Conservation (phyloP, 37 sponge, comb jelly and placozoan genomes). For the Agelas oroides region DNA sequence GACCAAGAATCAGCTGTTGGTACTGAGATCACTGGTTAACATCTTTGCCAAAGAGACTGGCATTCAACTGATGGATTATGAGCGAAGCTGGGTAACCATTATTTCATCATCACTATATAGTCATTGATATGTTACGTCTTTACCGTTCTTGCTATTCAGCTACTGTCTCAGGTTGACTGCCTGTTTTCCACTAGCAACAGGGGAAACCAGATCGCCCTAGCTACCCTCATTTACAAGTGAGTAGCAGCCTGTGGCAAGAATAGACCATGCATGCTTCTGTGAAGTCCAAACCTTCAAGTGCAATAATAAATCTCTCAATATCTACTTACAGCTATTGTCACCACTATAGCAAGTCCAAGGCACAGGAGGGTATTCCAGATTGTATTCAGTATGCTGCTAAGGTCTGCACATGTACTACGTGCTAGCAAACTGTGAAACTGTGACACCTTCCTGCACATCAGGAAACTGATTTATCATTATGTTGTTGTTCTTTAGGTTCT, state of each 20-base stretch:
- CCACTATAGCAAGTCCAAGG: constrained; percentile 21
- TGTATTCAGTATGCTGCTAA: neutral
- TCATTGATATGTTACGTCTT: neutral
- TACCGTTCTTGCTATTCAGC: constrained; percentile 7
- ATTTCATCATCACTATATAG: neutral
- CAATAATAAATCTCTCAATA: too few species aligned
- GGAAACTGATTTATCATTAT: neutral
- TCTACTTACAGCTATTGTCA: constrained; percentile 49
- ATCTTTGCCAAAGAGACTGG: constrained; percentile 44
- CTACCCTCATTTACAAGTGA: constrained; percentile 78
- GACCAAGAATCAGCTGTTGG: constrained; percentile 68
- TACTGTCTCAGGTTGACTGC: constrained; percentile 28
- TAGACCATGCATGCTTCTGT: too few species aligned
- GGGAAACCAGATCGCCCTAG: constrained; percentile 63
- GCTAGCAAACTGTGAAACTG: too few species aligned
- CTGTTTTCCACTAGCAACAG: constrained; percentile 31
- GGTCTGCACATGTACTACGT: neutral
- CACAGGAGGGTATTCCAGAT: constrained; percentile 6
- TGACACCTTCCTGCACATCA: too few species aligned
- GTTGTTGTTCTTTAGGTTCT: constrained; percentile 45
- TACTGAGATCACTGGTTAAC: constrained; percentile 67
- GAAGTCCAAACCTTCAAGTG: too few species aligned
- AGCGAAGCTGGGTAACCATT: constrained; percentile 22
- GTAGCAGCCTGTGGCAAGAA: neutral
- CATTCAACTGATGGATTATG: constrained; percentile 16